Conservation (phyloP, 1,140 invertebrate genomes). For the Calliphora vicina region DNA sequence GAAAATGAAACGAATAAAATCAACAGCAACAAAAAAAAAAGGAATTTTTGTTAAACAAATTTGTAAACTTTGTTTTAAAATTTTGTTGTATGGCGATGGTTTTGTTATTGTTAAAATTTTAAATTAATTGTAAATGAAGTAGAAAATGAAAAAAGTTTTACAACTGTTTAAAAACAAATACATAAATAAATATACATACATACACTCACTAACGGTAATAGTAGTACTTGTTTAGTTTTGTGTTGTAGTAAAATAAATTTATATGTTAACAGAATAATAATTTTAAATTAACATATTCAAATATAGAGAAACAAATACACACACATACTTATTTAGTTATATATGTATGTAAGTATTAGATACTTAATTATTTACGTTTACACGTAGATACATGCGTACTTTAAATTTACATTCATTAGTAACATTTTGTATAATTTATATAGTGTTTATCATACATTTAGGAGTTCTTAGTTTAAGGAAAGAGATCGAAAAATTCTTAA, state of each 20-base stretch:
- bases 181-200: neutral
- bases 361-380: neutral
- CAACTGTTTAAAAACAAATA: neutral
- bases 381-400: neutral
- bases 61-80: constrained; percentile 1
- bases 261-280: neutral
- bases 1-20: neutral
- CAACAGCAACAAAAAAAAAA: no score
- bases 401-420: neutral
- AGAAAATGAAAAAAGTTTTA: constrained; percentile 11
- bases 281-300: neutral
- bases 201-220: no score
- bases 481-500: no score
- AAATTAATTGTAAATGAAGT: constrained; percentile 14
- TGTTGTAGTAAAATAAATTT: no score
- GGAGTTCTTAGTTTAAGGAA: no score
- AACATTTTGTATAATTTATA: neutral
- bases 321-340: neutral
- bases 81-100: neutral
- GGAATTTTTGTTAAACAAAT: neutral
- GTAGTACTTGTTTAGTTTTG: no score
- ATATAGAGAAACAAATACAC: no score
- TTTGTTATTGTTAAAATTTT: constrained; percentile 1
- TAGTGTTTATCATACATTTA: no score
- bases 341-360: neutral